Evolutionary conservation across 1,140 invertebrate species (phyloP).

Genomic region (Zophobas atratus): DNA sequence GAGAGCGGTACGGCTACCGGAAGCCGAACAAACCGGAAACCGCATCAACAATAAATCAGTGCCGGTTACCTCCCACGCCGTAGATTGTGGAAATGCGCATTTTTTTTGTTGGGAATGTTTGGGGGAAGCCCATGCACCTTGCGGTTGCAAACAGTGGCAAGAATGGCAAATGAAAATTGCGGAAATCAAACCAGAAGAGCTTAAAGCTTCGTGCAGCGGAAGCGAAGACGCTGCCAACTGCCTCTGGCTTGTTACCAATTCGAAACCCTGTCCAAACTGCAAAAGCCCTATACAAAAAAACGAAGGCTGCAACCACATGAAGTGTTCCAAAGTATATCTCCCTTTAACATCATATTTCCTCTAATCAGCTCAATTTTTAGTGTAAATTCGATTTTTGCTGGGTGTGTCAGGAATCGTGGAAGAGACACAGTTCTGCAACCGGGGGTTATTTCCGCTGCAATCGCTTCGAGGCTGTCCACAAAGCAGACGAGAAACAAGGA

Average conservation of each 20-base stretch:
- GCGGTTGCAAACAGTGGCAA: conserved; percentile 78
- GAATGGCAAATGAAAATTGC: conserved; percentile 78
- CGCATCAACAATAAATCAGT: conserved; percentile 62
- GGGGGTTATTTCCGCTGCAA: conserved; percentile 85
- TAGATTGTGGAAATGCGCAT: conserved; percentile 83
- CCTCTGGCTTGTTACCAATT: conserved; percentile 82
- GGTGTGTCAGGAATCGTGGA: conserved; percentile 85
- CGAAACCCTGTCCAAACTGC: conserved; percentile 83
- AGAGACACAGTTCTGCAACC: conserved; percentile 80
- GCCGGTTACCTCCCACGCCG: conserved; percentile 74
- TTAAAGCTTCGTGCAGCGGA: conserved; percentile 73
- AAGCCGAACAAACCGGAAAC: conserved; percentile 69
- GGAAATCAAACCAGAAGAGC: conserved; percentile 78
- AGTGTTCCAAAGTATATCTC: conserved; percentile 77
- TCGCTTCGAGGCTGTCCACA: conserved; percentile 78
- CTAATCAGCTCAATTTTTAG: conserved; percentile 63
- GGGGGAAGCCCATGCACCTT: conserved; percentile 80
- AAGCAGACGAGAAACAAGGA: conserved; percentile 77
- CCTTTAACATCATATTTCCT: neutral
- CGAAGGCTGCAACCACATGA: conserved; percentile 87
- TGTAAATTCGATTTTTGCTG: conserved; percentile 86
- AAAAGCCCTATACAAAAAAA: conserved; percentile 84
- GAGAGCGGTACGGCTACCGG: conserved; percentile 77
- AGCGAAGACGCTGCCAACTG: conserved; percentile 81
- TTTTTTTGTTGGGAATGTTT: conserved; percentile 81